Conservation (phyloP, 2,888 invertebrate genomes). For the Griposia aprilina region DNA sequence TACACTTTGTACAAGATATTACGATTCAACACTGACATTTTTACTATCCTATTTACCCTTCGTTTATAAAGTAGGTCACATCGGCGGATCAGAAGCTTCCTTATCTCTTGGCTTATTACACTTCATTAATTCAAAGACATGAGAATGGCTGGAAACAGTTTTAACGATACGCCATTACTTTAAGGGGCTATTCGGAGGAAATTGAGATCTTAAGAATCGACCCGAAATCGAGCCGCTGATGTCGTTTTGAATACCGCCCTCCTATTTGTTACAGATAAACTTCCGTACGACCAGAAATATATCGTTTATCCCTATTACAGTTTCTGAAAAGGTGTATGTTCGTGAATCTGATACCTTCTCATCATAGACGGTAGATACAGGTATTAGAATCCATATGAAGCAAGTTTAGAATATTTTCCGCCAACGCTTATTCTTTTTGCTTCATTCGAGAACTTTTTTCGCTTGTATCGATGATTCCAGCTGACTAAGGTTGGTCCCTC, state of each 20-base stretch:
- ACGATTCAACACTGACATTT: slow-evolving; percentile 1
- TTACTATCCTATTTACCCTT: slow-evolving; percentile 9
- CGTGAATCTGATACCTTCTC: slow-evolving; percentile 13
- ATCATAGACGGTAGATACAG: background rate
- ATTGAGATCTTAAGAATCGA: slow-evolving; percentile 75
- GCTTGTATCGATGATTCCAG: slow-evolving; percentile 2
- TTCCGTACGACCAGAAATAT: slow-evolving; percentile 32
- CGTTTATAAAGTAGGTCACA: slow-evolving; percentile 34
- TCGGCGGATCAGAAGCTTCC: slow-evolving; percentile 24
- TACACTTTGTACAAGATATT: slow-evolving; percentile 4
- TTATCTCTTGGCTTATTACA: slow-evolving; percentile 77
- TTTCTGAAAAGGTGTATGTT: slow-evolving; percentile 19
- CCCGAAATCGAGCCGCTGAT: slow-evolving; percentile 63
- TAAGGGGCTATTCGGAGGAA: slow-evolving; percentile 76
- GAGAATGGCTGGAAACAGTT: slow-evolving; percentile 73
- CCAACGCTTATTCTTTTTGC: background rate
- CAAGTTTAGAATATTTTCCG: slow-evolving; percentile 8
- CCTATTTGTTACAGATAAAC: slow-evolving; percentile 51
- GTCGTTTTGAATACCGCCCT: slow-evolving; percentile 55
- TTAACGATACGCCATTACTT: slow-evolving; percentile 80
- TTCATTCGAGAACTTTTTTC: background rate
- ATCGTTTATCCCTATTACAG: slow-evolving; percentile 41
- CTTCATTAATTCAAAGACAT: slow-evolving; percentile 81
- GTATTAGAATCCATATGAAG: slow-evolving; percentile 2
- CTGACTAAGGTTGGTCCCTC: slow-evolving; percentile 3